Evolutionary conservation across 2,888 invertebrate genomes (phyloP), one percentile per base, ranked within the genome.

Genomic region (Leucozona laternaria): DNA sequence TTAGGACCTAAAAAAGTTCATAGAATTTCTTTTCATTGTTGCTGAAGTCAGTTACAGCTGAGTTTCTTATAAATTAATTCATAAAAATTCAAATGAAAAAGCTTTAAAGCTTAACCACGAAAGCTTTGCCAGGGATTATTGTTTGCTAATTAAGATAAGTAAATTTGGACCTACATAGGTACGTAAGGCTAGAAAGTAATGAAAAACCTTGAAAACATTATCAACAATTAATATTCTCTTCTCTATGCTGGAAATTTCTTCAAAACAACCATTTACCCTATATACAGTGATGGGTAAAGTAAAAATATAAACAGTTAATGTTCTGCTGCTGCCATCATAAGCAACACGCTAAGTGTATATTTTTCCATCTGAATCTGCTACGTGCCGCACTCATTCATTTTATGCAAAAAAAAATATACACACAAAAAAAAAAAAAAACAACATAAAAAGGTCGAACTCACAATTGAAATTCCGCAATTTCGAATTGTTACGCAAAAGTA

Each of bases 401-500:
- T 77, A 58, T 71, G 76, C 75, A 64, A 40, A 64, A 71, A 53
- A 58, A 50, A 58, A n/a, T 1, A 64, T 2, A 58, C 15, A 48
- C 0, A 5, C 50, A 50, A 66, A 34, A 45, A 40, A 58, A 58
- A 58, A 7, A 40, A 11, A 72, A 8, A 58, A 13, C 3, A 31
- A 43, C 20, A 58, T 22, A 20, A 57, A 40, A 45, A 48, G 37
- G 48, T 66, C 53, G 70, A 76, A 70, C 34, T 58, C 40, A 68
- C 48, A 79, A 75, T 79, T 75, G 28, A 75, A 84, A 75, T 84
- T 76, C 76, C 75, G 76, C 70, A 80, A 80, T 76, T 80, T 76
- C 71, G 76, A 84, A 84, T 80, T 80, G 76, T 84, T 80, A 80
- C 80, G 58, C 70, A 79, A 70, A 83, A 75, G 60, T 64, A 34